Conservation (phyloP, 2,888 invertebrate species). For the Apeira syringaria region DNA sequence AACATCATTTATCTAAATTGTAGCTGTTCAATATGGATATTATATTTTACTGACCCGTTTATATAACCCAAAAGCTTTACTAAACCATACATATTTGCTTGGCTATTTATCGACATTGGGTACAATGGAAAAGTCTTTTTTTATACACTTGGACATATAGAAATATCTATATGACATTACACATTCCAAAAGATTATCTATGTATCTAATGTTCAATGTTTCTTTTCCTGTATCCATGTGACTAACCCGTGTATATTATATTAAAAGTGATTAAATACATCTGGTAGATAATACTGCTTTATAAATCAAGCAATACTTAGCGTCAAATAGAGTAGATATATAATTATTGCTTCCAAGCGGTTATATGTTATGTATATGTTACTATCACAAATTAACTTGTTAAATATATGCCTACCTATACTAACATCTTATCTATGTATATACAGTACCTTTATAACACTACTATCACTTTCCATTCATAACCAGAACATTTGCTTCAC, state of each 20-base stretch:
- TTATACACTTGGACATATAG: no score
- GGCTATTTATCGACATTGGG: constrained; percentile 40
- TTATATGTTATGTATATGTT: constrained; percentile 3
- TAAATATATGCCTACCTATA: constrained; percentile 2
- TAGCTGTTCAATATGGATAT: constrained; percentile 24
- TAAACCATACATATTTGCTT: constrained; percentile 38
- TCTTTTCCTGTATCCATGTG: constrained; percentile 50
- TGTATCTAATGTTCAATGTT: constrained; percentile 26
- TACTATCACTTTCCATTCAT: constrained; percentile 44
- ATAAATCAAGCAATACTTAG: constrained; percentile 37
- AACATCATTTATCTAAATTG: constrained; percentile 28
- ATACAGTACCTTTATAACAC: constrained; percentile 39
- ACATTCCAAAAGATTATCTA: no score
- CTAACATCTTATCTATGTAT: constrained; percentile 32
- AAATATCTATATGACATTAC: no score
- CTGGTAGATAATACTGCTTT: constrained; percentile 42
- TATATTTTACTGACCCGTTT: constrained; percentile 19
- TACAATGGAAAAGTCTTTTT: constrained; percentile 32
- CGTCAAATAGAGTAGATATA: constrained; percentile 34
- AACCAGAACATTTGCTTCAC: constrained; percentile 42
- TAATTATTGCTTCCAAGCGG: constrained; percentile 26
- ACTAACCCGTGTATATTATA: constrained; percentile 36
- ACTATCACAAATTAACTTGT: constrained; percentile 3
- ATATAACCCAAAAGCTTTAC: constrained; percentile 39
- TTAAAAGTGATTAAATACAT: constrained; percentile 32